Evolutionary conservation across 2,113 vertebrate species (phyloP), one percentile per base, ranked within the genome.

Genomic region (Riparia riparia): DNA sequence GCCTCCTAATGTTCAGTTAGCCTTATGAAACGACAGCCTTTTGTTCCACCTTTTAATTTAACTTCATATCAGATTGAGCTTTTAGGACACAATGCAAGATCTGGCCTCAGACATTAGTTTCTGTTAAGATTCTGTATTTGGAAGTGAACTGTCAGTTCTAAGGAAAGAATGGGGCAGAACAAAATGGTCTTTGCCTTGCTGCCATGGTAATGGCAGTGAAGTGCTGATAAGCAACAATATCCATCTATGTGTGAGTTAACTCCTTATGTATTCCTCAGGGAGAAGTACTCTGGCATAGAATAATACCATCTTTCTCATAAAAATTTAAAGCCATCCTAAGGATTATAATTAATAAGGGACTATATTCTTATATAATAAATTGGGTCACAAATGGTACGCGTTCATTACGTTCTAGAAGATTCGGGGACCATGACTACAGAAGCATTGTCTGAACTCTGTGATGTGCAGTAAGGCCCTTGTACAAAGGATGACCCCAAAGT

Each of bases 191-290:
- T 96, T 90, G 64, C 82, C 32, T 86, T 60, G 65, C 94, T 94
- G 82, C 94, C 80, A 86, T 92, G 84, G 88, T 81, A 95, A 93
- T 95, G 80, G 80, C 93, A 86, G n/a, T 90, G 88, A 82, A 90
- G 86, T 86, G 69, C 90, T 93, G 86, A 71, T 96, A 92, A 92
- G 82, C 45, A 83, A 77, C 72, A 86, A 34, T 45, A 78, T 49
- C 28, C 56, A 56, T 92, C 82, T 88, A 32, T 76, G 79, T 76
- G 69, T n/a, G 47, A 28, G 6, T 91, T 93, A 93, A 94, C 79
- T 90, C 85, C 85, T 94, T 72, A 49, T 7, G 21, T 69, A 41
- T 78, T 86, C 86, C 61, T 85, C 66, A 80, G 61, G 64, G 51
- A 64, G 32, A 93, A 80, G 71, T n/a, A 51, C 25, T 84, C 42